Base-by-base conservation (phyloP, 2,113 vertebrate genomes). In the Gavialis gangeticus region DNA sequence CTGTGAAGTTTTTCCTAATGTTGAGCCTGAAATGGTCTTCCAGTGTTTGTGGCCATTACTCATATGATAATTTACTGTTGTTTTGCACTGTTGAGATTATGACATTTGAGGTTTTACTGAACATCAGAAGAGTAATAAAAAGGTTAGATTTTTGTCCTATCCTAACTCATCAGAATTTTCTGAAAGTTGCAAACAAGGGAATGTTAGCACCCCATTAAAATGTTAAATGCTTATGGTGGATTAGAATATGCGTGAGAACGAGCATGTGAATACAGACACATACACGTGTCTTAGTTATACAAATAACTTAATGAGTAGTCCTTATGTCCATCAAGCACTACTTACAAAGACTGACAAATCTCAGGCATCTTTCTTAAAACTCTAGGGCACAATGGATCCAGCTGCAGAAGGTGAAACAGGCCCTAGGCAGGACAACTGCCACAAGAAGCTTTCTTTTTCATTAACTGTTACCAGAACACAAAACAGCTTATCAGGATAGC, bases 251-350 rank as follows among this genome's bases (percentile, higher is more conserved):
- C 46, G 46, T 46, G 46, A 46, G 46, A 46, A 46, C 8, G 46
- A 46, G 46, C 46, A n/a, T 5, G 13, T 64, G 27, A 25, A n/a
- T 28, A 64, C 28, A 64, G 28, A 12, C 27, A 25, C 27, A 25
- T 27, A 24, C 10, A 63, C 22, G 27, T 12, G 27, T n/a, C 24
- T 5, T 16, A 10, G 27, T 13, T 28, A 28, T 24, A 64, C 25
- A 64, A 64, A 6, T 64, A 64, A 14, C 27, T 15, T 64, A 25
- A 64, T 75, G 64, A 67, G 60, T 25, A 90, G 66, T n/a, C 10
- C 0, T 0, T 1, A 13, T 58, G 58, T 37, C 63, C 0, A 0
- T 37, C 15, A 56, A 57, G n/a, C 6, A 1, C 25, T 60, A 17
- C 64, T 21, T 25, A n/a, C 21, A 22, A 17, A 78, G 59, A 14